Evolutionary conservation across 2,113 vertebrate genomes (phyloP), one percentile per base, ranked within the genome.

Genomic region (Eonycteris spelaea): DNA sequence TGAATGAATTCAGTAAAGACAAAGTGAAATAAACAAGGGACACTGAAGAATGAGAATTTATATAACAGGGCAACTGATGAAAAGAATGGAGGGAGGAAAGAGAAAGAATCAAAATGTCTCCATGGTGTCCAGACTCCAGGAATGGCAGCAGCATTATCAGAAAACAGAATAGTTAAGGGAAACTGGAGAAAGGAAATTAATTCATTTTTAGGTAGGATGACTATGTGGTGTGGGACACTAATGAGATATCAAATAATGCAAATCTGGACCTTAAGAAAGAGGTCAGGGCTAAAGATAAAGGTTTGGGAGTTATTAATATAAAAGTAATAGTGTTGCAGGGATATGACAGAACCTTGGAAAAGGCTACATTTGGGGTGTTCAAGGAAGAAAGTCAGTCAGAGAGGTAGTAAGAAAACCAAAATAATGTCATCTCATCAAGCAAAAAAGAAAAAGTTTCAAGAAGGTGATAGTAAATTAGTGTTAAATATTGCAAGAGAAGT

Each of bases 351-450:
- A 91, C 19, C 26, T 61, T 88, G 71, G 73, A 33, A 85, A 90
- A 93, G 19, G 28, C 53, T 88, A 70, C 13, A 53, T 73, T 65
- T 91, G 38, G 73, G 59, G 16, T 6, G 1, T 59, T 84, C 61
- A 94, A 86, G 68, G 35, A 89, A 95, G 38, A 75, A 63, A 85
- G 73, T 57, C 9, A 84, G 45, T 85, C 28, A 92, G 68, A 12
- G 35, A 96, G 33, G 22, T 79, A 82, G 24, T 80, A 95, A 88
- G 77, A 89, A 6, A 95, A 95, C 13, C 77, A 95, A 91, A 90
- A 87, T 65, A 86, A 91, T 82, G 14, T 15, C 45, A 83, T 77
- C 12, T 35, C 68, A 89, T 78, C 13, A 95, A 80, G 16, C 16
- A 67, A 77, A 82, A 21, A 92, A 26, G 67, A 30, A 30, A 85